phyloP scores from a whole-genome alignment of 2,888 invertebrate genomes.

The Mellilla xanthometata region DNA sequence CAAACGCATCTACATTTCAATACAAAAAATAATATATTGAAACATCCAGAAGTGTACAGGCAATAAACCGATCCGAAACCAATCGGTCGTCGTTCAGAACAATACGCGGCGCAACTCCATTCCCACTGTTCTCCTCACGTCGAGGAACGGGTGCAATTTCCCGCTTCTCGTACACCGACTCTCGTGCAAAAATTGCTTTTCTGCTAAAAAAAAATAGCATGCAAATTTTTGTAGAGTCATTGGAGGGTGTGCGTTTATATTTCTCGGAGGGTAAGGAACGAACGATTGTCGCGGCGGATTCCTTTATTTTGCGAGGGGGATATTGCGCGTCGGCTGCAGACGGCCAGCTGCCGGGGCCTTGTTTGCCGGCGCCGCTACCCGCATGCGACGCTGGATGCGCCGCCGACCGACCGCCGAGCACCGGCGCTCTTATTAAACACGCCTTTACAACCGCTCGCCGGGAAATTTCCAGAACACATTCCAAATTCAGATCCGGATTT shows the following conservation, averaged over 20 bases:
- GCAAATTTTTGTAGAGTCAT: slow-evolving; percentile 82
- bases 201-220: slow-evolving; percentile 74
- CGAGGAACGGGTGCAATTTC: slow-evolving; percentile 76
- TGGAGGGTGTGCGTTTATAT: slow-evolving; percentile 80
- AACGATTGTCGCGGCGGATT: slow-evolving; percentile 78
- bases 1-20: slow-evolving; percentile 1
- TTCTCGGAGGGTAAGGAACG: slow-evolving; percentile 77
- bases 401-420: slow-evolving; percentile 38
- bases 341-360: slow-evolving; percentile 61
- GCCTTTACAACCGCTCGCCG: slow-evolving; percentile 27
- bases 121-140: slow-evolving; percentile 64
- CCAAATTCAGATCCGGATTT: slow-evolving; percentile 27
- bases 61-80: slow-evolving; percentile 65
- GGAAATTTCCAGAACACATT: slow-evolving; percentile 25
- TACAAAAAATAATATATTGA: slow-evolving; percentile 15
- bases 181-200: slow-evolving; percentile 82
- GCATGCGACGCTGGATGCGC: slow-evolving; percentile 53
- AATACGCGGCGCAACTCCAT: slow-evolving; percentile 65
- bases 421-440: slow-evolving; percentile 61
- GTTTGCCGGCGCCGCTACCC: slow-evolving; percentile 65
- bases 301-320: slow-evolving; percentile 79
- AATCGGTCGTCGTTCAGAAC: slow-evolving; percentile 63
- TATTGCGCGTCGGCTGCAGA: slow-evolving; percentile 80
- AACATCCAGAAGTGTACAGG: slow-evolving; percentile 52
- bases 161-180: slow-evolving; percentile 72